phyloP scores from a whole-genome alignment of 2,113 vertebrate genomes.

The Prunella himalayana region DNA sequence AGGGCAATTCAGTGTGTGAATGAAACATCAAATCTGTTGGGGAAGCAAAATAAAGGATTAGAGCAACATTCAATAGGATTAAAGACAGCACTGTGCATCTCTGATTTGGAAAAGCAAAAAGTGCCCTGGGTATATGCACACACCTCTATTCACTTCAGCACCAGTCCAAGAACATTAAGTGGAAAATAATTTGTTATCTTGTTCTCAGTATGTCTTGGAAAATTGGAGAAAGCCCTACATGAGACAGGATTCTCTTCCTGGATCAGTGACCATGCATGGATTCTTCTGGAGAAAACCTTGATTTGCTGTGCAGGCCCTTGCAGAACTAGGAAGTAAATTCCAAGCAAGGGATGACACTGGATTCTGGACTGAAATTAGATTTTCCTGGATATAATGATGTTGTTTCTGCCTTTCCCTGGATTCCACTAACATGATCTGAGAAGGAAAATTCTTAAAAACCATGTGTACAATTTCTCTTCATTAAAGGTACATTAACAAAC shows the following conservation, averaged over 20 bases:
- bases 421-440: not conserved
- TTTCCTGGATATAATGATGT: not conserved
- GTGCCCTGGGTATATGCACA: not conserved
- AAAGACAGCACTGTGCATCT: not conserved
- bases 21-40: not conserved
- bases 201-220: not conserved
- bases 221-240: not conserved
- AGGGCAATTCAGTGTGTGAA: not conserved
- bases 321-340: not conserved
- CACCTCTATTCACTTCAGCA: not conserved
- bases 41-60: not conserved
- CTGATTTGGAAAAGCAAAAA: not conserved
- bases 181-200: not conserved
- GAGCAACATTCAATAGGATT: not conserved
- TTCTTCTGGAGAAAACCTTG: not conserved
- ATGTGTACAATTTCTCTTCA: not conserved
- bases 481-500: not conserved
- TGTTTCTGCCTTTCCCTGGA: not conserved
- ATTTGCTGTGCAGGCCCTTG: not conserved
- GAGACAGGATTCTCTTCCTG: not conserved
- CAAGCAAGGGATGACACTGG: not conserved
- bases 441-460: not conserved
- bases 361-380: not conserved
- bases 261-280: not conserved
- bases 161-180: not conserved